Evolutionary conservation across 2,797 vertebrate genomes (phyloP), one percentile per base, ranked within the genome.

Genomic region (Lacerta agilis): DNA sequence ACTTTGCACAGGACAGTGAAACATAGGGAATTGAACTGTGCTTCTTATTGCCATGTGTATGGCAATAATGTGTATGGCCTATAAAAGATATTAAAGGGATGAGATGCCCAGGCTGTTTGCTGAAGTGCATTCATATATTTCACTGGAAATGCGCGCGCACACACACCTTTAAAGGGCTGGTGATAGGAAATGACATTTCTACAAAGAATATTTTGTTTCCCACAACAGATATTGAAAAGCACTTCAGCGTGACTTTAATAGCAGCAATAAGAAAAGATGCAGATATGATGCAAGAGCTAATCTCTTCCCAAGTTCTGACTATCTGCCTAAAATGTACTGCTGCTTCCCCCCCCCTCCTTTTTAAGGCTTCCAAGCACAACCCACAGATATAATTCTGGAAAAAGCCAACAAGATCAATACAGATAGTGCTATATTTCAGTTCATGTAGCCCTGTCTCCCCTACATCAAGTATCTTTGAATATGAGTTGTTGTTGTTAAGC

Each of bases 171-270:
- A 41, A 41, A 33, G 17, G 61, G 29, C 23, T 58, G 66, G 73
- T 64, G 55, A 66, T 17, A 8, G 25, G 36, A 3, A 43, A 76
- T 41, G 55, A 79, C 18, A 38, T 41, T 41, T 4, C 38, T 41
- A 41, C 38, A 41, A 41, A 41, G 38, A 41, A 41, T 41, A 41
- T 41, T 41, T 41, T 41, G 38, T 41, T 86, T 71, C 69, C 15
- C 77, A 66, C 27, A 71, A 79, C n/a, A 79, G 15, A 71, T 38
- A 66, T 71, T 79, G 43, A 49, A 27, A 33, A 71, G 8, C 64
- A 79, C n/a, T 43, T 86, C 43, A 86, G 85, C 76, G 18, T 55
- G 64, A 79, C 41, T 69, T 79, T 86, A 86, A 86, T 79, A 41
- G 38, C 64, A 41, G 79, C 45, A 55, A 4, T 4, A 41, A 41